Evolutionary conservation across 2,113 vertebrate genomes (phyloP).

Genomic region (Morphnarchus princeps): DNA sequence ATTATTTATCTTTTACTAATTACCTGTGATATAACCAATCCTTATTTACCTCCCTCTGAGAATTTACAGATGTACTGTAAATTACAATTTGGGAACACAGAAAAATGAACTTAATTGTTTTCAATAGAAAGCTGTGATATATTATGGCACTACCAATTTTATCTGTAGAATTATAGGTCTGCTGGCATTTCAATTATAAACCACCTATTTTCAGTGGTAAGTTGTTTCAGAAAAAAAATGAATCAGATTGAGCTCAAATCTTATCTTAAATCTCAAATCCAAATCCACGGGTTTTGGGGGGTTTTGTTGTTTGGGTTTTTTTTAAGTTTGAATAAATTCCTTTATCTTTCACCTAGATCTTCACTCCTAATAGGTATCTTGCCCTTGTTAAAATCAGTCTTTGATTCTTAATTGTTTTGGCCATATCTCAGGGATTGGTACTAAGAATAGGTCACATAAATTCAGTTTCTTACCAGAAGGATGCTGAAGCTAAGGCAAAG

Average conservation of each 20-base stretch:
- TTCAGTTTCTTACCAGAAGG: neutral
- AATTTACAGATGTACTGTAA: neutral
- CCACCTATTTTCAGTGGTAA: neutral
- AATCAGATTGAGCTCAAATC: neutral
- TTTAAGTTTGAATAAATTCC: neutral
- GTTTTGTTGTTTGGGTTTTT: neutral
- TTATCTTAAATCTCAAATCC: neutral
- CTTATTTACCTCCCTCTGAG: neutral
- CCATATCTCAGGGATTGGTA: neutral
- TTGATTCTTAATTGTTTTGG: neutral
- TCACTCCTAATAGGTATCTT: neutral
- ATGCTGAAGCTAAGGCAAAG: neutral
- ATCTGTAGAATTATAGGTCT: neutral
- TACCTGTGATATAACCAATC: neutral
- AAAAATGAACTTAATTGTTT: neutral
- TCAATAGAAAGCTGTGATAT: neutral
- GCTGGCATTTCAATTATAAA: neutral
- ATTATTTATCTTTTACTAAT: conserved; percentile 22
- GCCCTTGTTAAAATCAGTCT: neutral
- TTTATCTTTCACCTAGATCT: neutral
- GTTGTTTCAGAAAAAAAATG: neutral
- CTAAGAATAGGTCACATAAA: neutral
- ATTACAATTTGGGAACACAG: neutral
- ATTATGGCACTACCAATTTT: neutral
- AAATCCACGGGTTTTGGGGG: neutral